Conservation (phyloP, 2,888 invertebrate species). For the Leptarthrus brevirostris region DNA sequence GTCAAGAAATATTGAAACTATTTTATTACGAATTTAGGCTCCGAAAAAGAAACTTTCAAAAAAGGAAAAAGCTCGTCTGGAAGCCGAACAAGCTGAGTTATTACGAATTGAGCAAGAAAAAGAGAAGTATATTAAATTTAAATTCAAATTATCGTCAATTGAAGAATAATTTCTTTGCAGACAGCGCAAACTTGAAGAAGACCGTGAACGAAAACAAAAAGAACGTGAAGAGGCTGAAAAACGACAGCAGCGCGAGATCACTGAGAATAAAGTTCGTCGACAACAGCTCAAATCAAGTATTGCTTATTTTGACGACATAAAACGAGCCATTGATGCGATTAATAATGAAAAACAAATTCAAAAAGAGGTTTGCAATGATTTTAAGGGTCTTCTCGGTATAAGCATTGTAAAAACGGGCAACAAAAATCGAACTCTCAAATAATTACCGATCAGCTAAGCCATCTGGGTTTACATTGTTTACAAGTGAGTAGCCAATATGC, state of each 20-base stretch:
- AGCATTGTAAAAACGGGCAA: too few relatives aligned
- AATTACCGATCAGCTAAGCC: too few relatives aligned
- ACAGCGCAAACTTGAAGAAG: conserved; percentile 65
- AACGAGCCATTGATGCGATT: conserved; percentile 61
- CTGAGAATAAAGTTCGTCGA: conserved; percentile 64
- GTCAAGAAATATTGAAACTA: too few relatives aligned
- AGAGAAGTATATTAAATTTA: too few relatives aligned
- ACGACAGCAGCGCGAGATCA: conserved; percentile 64
- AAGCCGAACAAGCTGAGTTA: conserved; percentile 66
- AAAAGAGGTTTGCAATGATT: conserved; percentile 55
- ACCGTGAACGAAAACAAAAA: conserved; percentile 63
- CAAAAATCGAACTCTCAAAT: too few relatives aligned
- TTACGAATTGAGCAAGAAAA: conserved; percentile 67
- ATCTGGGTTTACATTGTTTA: too few relatives aligned
- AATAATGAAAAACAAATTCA: conserved; percentile 60
- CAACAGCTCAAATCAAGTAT: conserved; percentile 64
- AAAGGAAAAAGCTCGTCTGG: conserved; percentile 66
- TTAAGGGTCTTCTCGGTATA: neutral
- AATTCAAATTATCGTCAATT: too few relatives aligned
- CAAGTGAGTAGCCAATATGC: too few relatives aligned
- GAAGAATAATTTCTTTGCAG: too few relatives aligned
- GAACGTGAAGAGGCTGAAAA: conserved; percentile 66
- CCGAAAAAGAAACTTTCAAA: conserved; percentile 68
- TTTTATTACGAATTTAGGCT: too few relatives aligned
- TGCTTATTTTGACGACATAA: conserved; percentile 61